Base-by-base conservation (phyloP, 2,113 vertebrate species). In the Eulemur rufifrons region DNA sequence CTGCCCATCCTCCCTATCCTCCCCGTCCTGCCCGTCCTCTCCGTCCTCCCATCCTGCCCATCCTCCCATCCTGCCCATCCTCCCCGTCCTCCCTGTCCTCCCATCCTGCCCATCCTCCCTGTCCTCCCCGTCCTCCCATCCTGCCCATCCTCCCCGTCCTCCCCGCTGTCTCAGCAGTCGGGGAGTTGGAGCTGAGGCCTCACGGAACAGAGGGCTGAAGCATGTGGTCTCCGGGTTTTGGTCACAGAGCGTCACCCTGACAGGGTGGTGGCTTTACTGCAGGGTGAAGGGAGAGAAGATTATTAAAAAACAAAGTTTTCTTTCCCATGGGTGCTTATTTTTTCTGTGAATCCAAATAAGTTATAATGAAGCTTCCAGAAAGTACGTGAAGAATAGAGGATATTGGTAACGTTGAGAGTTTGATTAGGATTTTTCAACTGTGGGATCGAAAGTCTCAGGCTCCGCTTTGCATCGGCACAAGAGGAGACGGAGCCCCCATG, bases 391-490 rank as follows among this genome's bases (percentile, higher is more conserved):
- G 39, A 34, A 1, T 1, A 25, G 7, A 59, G 47, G 52, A 27
- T 37, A 1, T 13, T 18, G 61, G 25, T 23, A 27, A 45, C 32
- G 54, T 68, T n/a, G 17, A 45, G 56, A 6, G 10, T 11, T 66
- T 23, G 52, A 29, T 20, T 68, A 23, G 29, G 68, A 27, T 20
- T 85, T 63, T 66, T 17, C 1, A 29, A 21, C 69, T 0, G 1
- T 45, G 11, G 54, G 39, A 27, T 45, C 21, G 39, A 18, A 25
- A 52, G 21, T 42, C 64, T 81, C 13, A 47, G 50, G 14, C 37
- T 64, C 45, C 27, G 0, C 29, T 68, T 32, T 68, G 37, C 34
- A 47, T 3, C 2, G 21, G 34, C 20, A 13, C 6, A 1, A 0
- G 2, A 21, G 73, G 21, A 39, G 45, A 12, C 6, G 29, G 52